Evolutionary conservation across 2,113 vertebrate genomes (phyloP), one percentile per base, ranked within the genome.

Genomic region (Clarias gariepinus): DNA sequence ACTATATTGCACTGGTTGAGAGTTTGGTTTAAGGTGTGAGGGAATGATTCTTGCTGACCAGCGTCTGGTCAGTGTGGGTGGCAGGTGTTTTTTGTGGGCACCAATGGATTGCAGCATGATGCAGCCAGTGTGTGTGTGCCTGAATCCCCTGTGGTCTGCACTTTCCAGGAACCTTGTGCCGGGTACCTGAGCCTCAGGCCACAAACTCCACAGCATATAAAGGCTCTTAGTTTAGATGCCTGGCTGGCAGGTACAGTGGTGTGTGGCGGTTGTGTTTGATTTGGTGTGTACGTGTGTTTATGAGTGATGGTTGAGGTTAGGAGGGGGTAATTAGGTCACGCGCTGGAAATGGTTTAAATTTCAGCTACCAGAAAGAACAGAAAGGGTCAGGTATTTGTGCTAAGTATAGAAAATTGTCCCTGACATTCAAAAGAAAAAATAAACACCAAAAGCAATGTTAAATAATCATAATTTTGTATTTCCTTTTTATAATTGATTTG

Each of bases 81-180:
- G 92, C 91, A 93, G 91, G 91, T 92, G 91, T 88, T 87, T 88
- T 89, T 88, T 92, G 91, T 25, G 90, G 90, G 86, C 83, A 74
- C 66, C 18, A 57, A n/a, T 76, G 64, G 85, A 69, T 88, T 91
- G 88, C 85, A 63, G 69, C 79, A 74, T 69, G 91, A 91, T 82
- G 85, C 78, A 81, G 78, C 18, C 18, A 11, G 77, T 58, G 78
- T 60, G 78, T 80, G 18, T 83, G 63, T 91, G 87, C 73, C 74
- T 84, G 87, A 91, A 86, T 89, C 12, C 66, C 61, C 79, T 6
- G 71, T 64, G 82, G 63, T 76, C n/a, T 74, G 53, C 2, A 85
- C 84, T 79, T 83, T 90, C 91, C 91, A 91, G 89, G 85, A 93
- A 90, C 89, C 86, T 83, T 90, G 90, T 47, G 69, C 90, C 68